Base-by-base conservation (phyloP, 2,113 vertebrate genomes). In the Nothocercus julius region DNA sequence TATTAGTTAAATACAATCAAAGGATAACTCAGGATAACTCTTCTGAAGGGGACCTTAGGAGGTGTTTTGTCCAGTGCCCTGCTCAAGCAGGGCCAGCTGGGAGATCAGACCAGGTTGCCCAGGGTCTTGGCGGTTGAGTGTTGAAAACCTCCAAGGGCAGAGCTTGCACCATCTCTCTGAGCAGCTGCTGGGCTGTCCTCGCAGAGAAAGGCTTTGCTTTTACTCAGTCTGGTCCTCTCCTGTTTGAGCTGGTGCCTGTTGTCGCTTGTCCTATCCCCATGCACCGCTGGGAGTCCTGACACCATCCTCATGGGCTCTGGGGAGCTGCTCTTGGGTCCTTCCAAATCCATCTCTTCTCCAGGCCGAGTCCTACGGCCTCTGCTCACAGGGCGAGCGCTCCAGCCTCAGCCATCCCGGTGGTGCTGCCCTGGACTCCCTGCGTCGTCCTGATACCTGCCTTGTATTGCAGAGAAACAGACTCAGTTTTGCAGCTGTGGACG, bases 161-260 rank as follows among this genome's bases (percentile, higher is more conserved):
- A 58, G 36, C 10, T 18, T 78, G 45, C 53, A 13, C 8, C 64
- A 1, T 1, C 42, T 83, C 44, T 58, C 17, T 44, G 58, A 22
- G 17, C 2, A 81, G 2, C 0, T 67, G n/a, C 22, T 30, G 30
- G n/a, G 5, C 4, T n/a, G 8, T 51, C 20, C 66, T 24, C 44
- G 12, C 4, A 5, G 22, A 47, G 34, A 17, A 17, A 1, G 3
- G 14, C 49, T 81, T 49, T 45, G 30, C 11, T 49, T 8, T 11
- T 8, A 13, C 13, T 44, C 27, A 63, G 1, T 16, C n/a, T 51
- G 20, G 61, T 36, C 64, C 15, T 63, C 44, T 58, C 45, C 63
- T 36, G 2, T 59, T 90, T 89, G 42, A 34, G 4, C 42, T 89
- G 45, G 11, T 32, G n/a, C 22, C 34, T 90, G 2, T 24, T 61